Evolutionary conservation across 2,113 vertebrate species (phyloP).

Genomic region (Sinocyclocheilus maitianheensis): DNA sequence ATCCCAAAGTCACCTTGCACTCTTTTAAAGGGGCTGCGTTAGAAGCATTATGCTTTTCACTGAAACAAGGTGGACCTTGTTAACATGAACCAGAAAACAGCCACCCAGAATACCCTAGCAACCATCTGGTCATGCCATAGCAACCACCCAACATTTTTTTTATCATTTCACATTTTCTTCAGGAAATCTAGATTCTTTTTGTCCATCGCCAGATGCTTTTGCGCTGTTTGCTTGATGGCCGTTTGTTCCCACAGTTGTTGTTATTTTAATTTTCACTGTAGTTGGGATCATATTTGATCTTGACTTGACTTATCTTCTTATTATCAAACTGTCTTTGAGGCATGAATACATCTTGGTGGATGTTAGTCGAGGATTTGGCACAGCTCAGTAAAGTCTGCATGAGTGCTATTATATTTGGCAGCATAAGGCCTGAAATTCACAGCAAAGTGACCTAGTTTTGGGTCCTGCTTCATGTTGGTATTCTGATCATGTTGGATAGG

Average conservation of each 20-base stretch:
- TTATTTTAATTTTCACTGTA: constrained; percentile 51
- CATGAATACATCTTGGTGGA: constrained; percentile 56
- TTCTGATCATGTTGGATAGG: background rate
- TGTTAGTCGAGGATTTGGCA: constrained; percentile 30
- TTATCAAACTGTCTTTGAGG: constrained; percentile 53
- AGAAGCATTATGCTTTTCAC: background rate
- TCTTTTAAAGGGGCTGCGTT: background rate
- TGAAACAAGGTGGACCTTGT: background rate
- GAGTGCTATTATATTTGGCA: constrained; percentile 36
- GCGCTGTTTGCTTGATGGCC: background rate
- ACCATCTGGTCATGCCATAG: too few species aligned
- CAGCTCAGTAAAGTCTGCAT: constrained; percentile 40
- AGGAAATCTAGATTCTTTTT: background rate
- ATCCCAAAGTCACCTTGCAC: background rate
- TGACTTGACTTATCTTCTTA: constrained; percentile 58
- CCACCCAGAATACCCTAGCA: too few species aligned
- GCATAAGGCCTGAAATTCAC: constrained; percentile 15
- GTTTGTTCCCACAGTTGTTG: background rate
- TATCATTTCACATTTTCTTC: too few species aligned
- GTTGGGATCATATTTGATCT: constrained; percentile 55
- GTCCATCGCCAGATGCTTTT: background rate
- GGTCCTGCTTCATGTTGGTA: constrained; percentile 20
- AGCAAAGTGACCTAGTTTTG: constrained; percentile 37
- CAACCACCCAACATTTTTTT: too few species aligned
- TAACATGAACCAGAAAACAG: background rate